Evolutionary conservation across 2,797 vertebrate genomes (phyloP), one percentile per base, ranked within the genome.

Genomic region (Balearica regulorum): DNA sequence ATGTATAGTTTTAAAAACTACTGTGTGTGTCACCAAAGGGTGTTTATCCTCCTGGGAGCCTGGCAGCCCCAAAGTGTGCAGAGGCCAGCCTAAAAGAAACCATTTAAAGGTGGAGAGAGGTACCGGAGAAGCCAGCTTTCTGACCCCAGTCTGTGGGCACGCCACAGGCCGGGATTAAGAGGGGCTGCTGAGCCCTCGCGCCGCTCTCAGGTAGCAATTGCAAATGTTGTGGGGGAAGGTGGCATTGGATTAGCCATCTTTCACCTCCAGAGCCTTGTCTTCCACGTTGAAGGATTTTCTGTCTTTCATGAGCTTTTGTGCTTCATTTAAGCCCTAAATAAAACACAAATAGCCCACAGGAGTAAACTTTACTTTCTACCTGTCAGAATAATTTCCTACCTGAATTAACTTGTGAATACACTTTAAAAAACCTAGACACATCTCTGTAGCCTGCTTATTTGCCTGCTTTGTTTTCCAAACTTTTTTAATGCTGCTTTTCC

Each of bases 301-400:
- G 81, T 91, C 95, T 97, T 94, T 93, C 80, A 51, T 35, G 76
- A 94, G 91, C 72, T 88, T 97, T 91, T 90, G 82, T 2, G 46
- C 94, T 97, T 95, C 93, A 93, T 96, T 97, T 97, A 96, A 96
- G 75, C 93, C 89, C 89, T 93, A 96, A 97, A 96, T 94, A 96
- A 92, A 95, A 77, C 82, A 55, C 78, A 93, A 83, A 89, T 64
- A 94, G 94, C 96, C 93, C 83, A 60, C 0, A 14, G 93, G 95
- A 95, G 70, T 75, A 93, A 96, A 97, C 72, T 86, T 96, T 76
- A 96, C 72, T 94, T 64, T 95, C 83, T 84, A 96, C 87, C 89
- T 96, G 95, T 97, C 97, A 96, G 95, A 95, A 95, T 90, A 97
- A 95, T 93, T 94, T 94, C 95, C 93, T 93, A 92, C 83, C 62